A percentile compares a stretch with the other conserved stretches of the same genome.
These are phyloP conservation scores for Oxycera nigricornis DNA, from an alignment of 2,888 invertebrate species.

Conservation along the genomic window DNA sequence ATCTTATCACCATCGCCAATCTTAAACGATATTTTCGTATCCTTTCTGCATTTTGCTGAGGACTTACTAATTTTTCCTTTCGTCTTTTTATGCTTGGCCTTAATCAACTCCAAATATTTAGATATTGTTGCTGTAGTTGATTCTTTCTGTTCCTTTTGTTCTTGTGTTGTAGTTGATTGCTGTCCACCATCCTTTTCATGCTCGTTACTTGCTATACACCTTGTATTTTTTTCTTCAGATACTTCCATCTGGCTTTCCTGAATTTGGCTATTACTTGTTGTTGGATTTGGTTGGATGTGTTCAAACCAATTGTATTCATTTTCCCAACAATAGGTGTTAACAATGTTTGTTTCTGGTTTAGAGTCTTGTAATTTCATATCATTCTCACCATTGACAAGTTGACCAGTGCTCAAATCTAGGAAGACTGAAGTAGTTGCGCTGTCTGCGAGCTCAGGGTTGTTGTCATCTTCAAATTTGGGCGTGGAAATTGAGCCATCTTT, in stretches of 20 bases:
- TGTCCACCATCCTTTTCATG: neutral
- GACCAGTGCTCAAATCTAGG: neutral
- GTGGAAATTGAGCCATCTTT: slow-evolving; percentile 7
- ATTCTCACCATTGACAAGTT: neutral
- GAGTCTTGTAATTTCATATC: neutral
- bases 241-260: neutral
- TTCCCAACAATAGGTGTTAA: too few species aligned
- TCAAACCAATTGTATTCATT: neutral
- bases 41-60: neutral
- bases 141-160: neutral
- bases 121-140: slow-evolving; percentile 21
- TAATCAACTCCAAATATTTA: slow-evolving; percentile 10
- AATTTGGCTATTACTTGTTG: too few species aligned
- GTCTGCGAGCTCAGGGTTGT: neutral
- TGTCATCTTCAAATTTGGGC: neutral
- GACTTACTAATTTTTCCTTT: neutral
- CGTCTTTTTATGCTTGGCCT: slow-evolving; percentile 22
- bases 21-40: neutral
- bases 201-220: neutral
- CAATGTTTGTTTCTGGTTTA: too few species aligned
- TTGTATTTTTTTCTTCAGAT: neutral
- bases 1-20: neutral
- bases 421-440: neutral
- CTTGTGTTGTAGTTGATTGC: too few species aligned
- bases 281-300: too few species aligned